Base-by-base conservation (phyloP, 2,888 invertebrate genomes). In the Hyles lineata region DNA sequence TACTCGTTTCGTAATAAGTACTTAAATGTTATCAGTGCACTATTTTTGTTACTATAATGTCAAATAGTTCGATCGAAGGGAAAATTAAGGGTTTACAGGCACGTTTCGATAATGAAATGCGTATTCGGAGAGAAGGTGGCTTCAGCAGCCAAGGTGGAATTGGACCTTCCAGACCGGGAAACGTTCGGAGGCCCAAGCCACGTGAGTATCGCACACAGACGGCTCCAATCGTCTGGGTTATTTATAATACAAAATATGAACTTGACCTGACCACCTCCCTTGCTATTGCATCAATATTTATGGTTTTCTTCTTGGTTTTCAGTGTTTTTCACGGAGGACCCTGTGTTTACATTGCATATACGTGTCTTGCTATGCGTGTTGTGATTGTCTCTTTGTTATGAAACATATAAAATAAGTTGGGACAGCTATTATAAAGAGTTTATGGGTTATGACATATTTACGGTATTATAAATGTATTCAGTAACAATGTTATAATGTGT, bases 21-120 rank as follows among this genome's bases (percentile, higher is more conserved):
- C 85, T 87, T 92, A 89, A 87, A 92, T 92, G 93, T 88, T 89
- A 89, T 85, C 83, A 85, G 86, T 87, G 87, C 75, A 81, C 78
- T 83, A 83, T 81, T 85, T 80, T 84, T 80, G 78, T 87, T 82
- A 80, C 80, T 86, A 93, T 82, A 89, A 97, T 97, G 96, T 96
- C 97, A 92, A 96, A 96, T 95, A 96, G 96, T 90, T 95, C 96
- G 87, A 95, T 97, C 89, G 97, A 97, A 91, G 97, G 97, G 86
- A 98, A 97, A 95, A 96, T 98, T 88, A 96, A 97, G 93, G 97
- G 96, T 87, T 95, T 98, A 92, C 96, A 98, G 92, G 97, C 97
- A 89, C 96, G 97, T 85, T 95, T 98, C 82, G 96, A 96, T 90
- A 93, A 93, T 88, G 93, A 93, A 89, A 89, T 91, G 90, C 93